Percentiles rank a stretch among this genome's conserved stretches.
Evolutionary conservation across 2,113 vertebrate species (phyloP).

Genomic region (Zapus hudsonius): DNA sequence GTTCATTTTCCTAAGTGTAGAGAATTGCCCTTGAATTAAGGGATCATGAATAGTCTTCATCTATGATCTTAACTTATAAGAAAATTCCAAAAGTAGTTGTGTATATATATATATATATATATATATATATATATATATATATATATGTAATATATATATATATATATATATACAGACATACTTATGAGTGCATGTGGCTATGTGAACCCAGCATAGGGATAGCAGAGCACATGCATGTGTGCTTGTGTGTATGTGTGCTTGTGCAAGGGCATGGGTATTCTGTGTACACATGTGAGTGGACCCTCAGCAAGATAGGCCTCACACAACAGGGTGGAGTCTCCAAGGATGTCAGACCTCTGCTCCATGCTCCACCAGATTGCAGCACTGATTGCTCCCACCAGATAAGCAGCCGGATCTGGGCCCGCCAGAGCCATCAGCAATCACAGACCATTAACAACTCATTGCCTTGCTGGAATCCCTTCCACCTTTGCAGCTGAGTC

Average conservation of each 20-base stretch:
- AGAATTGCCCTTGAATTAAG: background rate
- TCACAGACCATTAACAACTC: slow-evolving; percentile 85
- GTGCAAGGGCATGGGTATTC: background rate
- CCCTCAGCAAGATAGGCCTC: slow-evolving; percentile 11
- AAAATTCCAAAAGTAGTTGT: background rate
- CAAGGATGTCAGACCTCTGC: slow-evolving; percentile 80
- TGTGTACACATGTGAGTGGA: background rate
- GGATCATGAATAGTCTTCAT: background rate
- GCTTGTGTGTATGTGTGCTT: background rate
- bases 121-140: too few species aligned
- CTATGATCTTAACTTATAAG: background rate
- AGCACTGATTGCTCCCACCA: slow-evolving; percentile 84
- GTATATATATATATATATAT: too few species aligned
- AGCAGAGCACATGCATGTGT: background rate
- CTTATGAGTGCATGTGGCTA: background rate
- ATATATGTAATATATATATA: too few species aligned
- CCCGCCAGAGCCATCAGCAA: slow-evolving; percentile 69
- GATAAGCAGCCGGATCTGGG: slow-evolving; percentile 81
- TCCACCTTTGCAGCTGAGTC: slow-evolving; percentile 73
- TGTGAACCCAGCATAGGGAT: background rate
- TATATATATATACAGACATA: too few species aligned
- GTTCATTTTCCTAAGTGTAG: background rate
- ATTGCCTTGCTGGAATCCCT: slow-evolving; percentile 78
- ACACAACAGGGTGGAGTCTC: slow-evolving; percentile 74
- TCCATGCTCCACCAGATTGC: slow-evolving; percentile 80